Base-by-base conservation (phyloP, 2,888 invertebrate species). In the Melikaiella ostensackeni region DNA sequence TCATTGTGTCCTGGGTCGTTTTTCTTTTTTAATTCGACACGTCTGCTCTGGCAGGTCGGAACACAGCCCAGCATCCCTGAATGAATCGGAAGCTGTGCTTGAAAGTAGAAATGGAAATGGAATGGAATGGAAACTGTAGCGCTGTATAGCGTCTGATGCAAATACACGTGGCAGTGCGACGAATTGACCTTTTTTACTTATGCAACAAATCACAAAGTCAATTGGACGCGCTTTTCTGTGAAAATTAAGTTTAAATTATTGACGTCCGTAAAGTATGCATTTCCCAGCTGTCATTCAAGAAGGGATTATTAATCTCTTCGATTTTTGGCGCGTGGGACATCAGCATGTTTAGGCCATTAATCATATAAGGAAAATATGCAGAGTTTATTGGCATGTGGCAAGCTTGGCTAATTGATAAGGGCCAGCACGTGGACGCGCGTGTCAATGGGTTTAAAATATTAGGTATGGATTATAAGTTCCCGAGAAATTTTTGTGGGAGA, bases 11-110 rank as follows among this genome's bases (percentile, higher is more conserved):
- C 19, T 46, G 46, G 70, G 70, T 46, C 46, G 75, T 76, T 78
- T 77, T 75, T 19, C 74, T 59, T 78, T 70, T 75, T 78, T 75
- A 75, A 81, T 80, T 66, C 76, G 77, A 77, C 77, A 80, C 80
- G 77, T 78, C 78, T 76, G 76, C 80, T 76, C 57, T 57, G 24
- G 24, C 5, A 57, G 24, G 57, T 57, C 1, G 13, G 57, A 13
- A 24, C 21, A 57, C 1, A 79, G 77, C 77, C 4, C 13, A 79
- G 76, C 75, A 76, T 77, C 77, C 75, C 77, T 70, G 78, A 81
- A 81, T 81, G 75, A 80, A 78, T 79, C 75, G 79, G 30, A 70
- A 70, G 70, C 24, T 24, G 24, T 24, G 24, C 50, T 46, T 70
- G 50, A 50, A n/a, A 70, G 50, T 50, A 46, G 5, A 42, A n/a